phyloP scores from a whole-genome alignment of 2,113 vertebrate genomes.

The Alouatta palliata region DNA sequence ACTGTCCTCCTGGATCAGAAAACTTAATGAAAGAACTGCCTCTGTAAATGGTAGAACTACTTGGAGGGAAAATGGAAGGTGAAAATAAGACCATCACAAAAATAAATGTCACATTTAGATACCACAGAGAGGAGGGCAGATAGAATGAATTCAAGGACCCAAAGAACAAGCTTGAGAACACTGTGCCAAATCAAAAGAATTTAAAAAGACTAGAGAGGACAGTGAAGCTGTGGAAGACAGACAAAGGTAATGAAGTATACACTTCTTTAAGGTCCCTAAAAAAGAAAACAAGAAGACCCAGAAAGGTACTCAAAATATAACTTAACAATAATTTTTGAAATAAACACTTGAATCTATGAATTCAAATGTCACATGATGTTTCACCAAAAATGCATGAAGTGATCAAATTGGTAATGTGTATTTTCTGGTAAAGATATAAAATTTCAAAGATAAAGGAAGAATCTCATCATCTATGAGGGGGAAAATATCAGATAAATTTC shows the following conservation, averaged over 20 bases:
- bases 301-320: neutral
- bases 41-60: neutral
- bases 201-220: neutral
- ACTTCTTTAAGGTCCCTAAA: neutral
- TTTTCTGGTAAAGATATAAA: neutral
- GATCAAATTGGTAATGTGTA: neutral
- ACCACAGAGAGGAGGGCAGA: neutral
- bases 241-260: neutral
- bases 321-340: neutral
- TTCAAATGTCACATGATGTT: neutral
- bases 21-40: constrained; percentile 24
- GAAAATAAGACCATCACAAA: neutral
- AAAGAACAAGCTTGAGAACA: neutral
- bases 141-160: neutral
- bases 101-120: neutral
- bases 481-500: neutral
- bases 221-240: neutral
- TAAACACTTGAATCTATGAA: neutral
- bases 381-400: neutral
- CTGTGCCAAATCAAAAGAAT: neutral
- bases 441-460: neutral
- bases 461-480: neutral
- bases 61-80: neutral
- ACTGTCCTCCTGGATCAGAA: neutral
- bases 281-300: neutral